Base-by-base conservation (phyloP, 2,113 vertebrate genomes). In the Etheostoma cragini region DNA sequence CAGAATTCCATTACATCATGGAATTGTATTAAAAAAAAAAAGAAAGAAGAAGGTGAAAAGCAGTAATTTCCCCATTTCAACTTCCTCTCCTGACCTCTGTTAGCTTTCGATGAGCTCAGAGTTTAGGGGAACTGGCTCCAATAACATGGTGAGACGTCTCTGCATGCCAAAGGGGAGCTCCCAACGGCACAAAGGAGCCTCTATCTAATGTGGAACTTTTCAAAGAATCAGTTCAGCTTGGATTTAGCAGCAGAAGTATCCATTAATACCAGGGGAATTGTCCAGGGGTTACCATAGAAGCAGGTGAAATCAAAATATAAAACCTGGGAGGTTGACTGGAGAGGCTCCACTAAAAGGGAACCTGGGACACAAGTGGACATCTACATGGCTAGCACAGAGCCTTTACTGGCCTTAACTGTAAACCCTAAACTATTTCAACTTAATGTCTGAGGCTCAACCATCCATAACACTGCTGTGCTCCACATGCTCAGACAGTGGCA, bases 1-100 rank as follows among this genome's bases (percentile, higher is more conserved):
- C 65, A 64, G 69, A 89, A 83, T 91, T 91, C 86, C 82, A 89
- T 94, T 76, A 92, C 92, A 91, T 89, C 85, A 89, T 62, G 62
- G 64, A 82, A 78, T 63, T 14, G 64, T 70, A 86, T 88, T 90
- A 62, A 89, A 89, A 88, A 89, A 74, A 42, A 42, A 35, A 26
- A 26, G 3, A 38, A 82, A 54, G 85, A 26, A 26, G 3, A 38
- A 82, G 58, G 85, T 79, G 74, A 72, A 60, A 26, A 77, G 82
- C 71, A 14, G 81, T 81, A 69, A 88, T 91, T 93, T 89, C 67
- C 80, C 75, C 45, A 66, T 88, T 89, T 90, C 65, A 50, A 49
- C 88, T 64, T 74, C 83, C 78, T 85, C 78, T 89, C 63, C 75
- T 85, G 88, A 91, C 91, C 90, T 90, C 77, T 17, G 80, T 88